Base-by-base conservation (phyloP, 2,888 invertebrate species). In the Lepidochrysops patricia region DNA sequence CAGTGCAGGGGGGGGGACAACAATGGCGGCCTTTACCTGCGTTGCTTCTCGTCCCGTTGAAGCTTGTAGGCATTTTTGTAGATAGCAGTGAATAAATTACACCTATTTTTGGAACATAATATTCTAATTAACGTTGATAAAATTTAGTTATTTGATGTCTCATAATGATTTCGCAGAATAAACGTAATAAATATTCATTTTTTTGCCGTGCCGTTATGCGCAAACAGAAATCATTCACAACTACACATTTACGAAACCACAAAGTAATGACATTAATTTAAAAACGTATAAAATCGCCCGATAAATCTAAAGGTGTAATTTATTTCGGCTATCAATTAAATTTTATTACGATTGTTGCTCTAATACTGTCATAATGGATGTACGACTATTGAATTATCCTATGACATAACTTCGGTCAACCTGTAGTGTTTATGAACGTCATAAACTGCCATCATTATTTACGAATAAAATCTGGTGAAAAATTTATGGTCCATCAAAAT, bases 1-100 rank as follows among this genome's bases (percentile, higher is more conserved):
- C 85, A 82, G 86, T 82, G 79, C 72, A 69, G 72, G 66, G 71
- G 67, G 70, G 72, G 60, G 67, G 71, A 74, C 73, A 67, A 76
- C 77, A 80, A 80, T 79, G 76, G 75, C 74, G 72, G 73, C 73
- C 12, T 50, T 50, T 54, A 54, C 54, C 54, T 54, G 54, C 32
- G 19, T 1, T 7, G 50, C n/a, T 26, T 50, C 6, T 50, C 19
- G 43, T 23, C 43, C 19, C 19, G 19, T 43, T 43, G 12, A 9
- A 29, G 9, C 29, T 6, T 9, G 29, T 19, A 43, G 43, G 19
- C 19, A 43, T 23, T 19, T 43, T 43, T 43, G 19, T 4, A 29
- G 19, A 3, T 3, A 4, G 43, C 9, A 43, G 23, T 23, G 4
- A 9, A 23, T n/a, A n/a, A n/a, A n/a, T n/a, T n/a, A n/a, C n/a